Evolutionary conservation across 2,888 invertebrate species (phyloP), one percentile per base, ranked within the genome.

Genomic region (Cryptocheilus praepositus): DNA sequence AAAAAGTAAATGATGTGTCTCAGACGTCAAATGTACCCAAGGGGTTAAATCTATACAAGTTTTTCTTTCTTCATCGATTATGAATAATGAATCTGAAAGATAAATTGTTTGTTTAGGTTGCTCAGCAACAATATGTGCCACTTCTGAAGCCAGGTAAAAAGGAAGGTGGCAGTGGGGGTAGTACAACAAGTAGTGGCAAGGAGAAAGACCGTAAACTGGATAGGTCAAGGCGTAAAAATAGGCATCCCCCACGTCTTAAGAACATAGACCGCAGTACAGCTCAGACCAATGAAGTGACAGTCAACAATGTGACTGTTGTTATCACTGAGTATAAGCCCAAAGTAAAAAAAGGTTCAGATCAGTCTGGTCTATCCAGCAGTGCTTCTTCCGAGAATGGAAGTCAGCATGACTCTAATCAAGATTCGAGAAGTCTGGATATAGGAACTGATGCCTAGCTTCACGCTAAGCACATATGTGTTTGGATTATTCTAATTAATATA

Each of bases 281-380:
- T 25, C 95, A 96, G 89, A 96, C 96, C 66, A 94, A 97, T 89
- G 96, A 97, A 90, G 97, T 98, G 81, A 98, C 98, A 57, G 98
- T 98, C 44, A 98, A 98, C 89, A 97, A 97, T 83, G 97, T 98
- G 69, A 98, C 98, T 57, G 98, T 98, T 71, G 95, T 97, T 77
- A 98, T 98, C 88, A 98, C 98, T 67, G 98, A 98, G 90, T 98
- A 96, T 89, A 95, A 96, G 89, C 95, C 96, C 78, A 96, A 96
- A 81, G 84, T 84, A 61, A 89, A 88, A 75, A 89, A 89, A 63
- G 86, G 83, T 71, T 88, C 88, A 13, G 90, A 90, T 67, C 89
- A 89, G 63, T 89, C 89, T 15, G 89, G 89, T 46, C 73, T 89
- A 36, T 89, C 89, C 19, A 90, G 90, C 81, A 90, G 89, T 77